Conservation (phyloP, 2,888 invertebrate species). For the Nesidiocoris tenuis region DNA sequence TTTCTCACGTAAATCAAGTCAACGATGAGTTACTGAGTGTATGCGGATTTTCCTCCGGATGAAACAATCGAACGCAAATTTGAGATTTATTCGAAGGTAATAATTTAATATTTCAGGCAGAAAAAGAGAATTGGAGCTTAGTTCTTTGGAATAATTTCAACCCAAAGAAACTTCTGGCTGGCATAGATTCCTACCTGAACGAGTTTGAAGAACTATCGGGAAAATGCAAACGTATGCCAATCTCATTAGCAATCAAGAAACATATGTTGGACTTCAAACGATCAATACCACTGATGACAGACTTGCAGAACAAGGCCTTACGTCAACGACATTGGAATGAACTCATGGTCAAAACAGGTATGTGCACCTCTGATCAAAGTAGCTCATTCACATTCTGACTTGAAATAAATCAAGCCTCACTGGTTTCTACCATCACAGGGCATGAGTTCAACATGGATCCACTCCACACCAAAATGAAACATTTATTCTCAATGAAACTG, state of each 20-base stretch:
- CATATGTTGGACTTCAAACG: constrained; percentile 86
- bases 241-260: constrained; percentile 71
- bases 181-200: constrained; percentile 80
- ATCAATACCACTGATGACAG: constrained; percentile 84
- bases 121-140: constrained; percentile 21
- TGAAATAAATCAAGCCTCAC: too few species aligned
- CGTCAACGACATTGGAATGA: constrained; percentile 87
- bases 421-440: not conserved
- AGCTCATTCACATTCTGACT: too few species aligned
- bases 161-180: constrained; percentile 71
- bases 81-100: too few species aligned
- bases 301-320: constrained; percentile 86
- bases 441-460: constrained; percentile 11
- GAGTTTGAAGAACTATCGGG: constrained; percentile 69
- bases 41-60: too few species aligned
- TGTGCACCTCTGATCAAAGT: constrained; percentile 53
- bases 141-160: constrained; percentile 33
- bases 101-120: constrained; percentile 14
- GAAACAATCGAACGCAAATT: too few species aligned
- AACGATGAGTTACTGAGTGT: too few species aligned
- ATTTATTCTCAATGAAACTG: constrained; percentile 34
- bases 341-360: constrained; percentile 80
- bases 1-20: too few species aligned
- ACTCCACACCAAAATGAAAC: constrained; percentile 21
- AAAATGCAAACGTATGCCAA: constrained; percentile 55